Percentiles rank a stretch among this genome's conserved stretches.
Conservation (phyloP, 2,113 vertebrate species). For the Sus scrofa region DNA sequence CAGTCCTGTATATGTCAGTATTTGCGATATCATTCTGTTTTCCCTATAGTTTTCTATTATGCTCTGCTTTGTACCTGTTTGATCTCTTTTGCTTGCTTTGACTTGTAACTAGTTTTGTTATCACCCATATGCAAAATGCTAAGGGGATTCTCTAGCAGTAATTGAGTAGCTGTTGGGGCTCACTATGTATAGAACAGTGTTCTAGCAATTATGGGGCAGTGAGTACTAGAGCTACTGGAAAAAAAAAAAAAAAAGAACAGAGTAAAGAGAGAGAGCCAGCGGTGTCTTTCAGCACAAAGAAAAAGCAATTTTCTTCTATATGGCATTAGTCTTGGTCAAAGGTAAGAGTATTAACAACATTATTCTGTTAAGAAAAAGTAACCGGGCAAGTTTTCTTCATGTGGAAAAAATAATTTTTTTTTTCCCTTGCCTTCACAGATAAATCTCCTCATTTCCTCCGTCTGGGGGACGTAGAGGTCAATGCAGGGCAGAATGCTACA, state of each 20-base stretch:
- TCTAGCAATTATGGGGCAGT: not conserved
- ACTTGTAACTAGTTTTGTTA: slow-evolving; percentile 51
- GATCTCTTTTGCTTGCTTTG: slow-evolving; percentile 61
- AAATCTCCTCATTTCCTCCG: slow-evolving; percentile 99
- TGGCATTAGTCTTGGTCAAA: slow-evolving; percentile 38
- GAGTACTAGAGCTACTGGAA: not conserved
- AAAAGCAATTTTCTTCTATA: slow-evolving; percentile 41
- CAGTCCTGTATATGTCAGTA: not conserved
- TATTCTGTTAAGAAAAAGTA: slow-evolving; percentile 11
- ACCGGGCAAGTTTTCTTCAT: slow-evolving; percentile 35
- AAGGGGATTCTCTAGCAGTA: not conserved
- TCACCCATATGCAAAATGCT: not conserved
- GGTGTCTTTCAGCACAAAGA: not conserved
- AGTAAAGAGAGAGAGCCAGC: not conserved
- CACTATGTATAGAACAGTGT: not conserved
- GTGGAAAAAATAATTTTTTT: slow-evolving; percentile 56
- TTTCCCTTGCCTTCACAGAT: slow-evolving; percentile 88
- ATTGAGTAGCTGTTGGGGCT: not conserved
- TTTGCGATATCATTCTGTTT: slow-evolving; percentile 40
- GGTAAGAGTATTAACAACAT: not conserved
- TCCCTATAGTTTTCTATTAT: not conserved
- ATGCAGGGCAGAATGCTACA: slow-evolving; percentile 99
- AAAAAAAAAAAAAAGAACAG: not conserved
- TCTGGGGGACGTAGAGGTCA: slow-evolving; percentile 98
- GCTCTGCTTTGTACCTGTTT: slow-evolving; percentile 29